Percentiles rank a stretch among this genome's conserved stretches.
phyloP scores from a whole-genome alignment of 2,113 vertebrate species.

The Hepsetus odoe region DNA sequence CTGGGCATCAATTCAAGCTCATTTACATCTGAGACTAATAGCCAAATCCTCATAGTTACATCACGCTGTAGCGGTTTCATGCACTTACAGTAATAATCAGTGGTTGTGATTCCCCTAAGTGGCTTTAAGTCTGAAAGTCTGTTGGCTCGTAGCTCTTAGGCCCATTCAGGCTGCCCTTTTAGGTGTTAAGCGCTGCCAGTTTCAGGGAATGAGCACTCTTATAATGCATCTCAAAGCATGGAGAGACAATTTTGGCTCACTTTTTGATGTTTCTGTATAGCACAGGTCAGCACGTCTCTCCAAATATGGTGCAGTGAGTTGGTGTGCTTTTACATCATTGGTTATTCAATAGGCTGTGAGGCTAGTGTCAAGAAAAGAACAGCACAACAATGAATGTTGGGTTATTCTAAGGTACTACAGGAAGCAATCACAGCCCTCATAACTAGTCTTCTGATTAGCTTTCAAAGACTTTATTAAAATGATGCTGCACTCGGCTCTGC shows the following conservation, averaged over 20 bases:
- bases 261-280: slow-evolving; percentile 2
- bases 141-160: slow-evolving; percentile 28
- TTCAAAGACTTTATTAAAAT: neutral
- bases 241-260: neutral
- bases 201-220: slow-evolving; percentile 3
- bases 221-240: slow-evolving; percentile 21
- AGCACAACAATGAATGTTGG: neutral
- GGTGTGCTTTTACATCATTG: slow-evolving; percentile 12
- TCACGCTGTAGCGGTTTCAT: slow-evolving; percentile 26
- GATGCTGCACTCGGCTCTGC: neutral
- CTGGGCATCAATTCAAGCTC: slow-evolving; percentile 34
- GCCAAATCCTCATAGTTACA: slow-evolving; percentile 27
- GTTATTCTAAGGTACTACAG: neutral
- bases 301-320: slow-evolving; percentile 7
- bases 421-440: neutral
- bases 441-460: slow-evolving; percentile 5
- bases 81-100: slow-evolving; percentile 38
- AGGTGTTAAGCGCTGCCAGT: slow-evolving; percentile 3
- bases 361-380: neutral
- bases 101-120: slow-evolving; percentile 2
- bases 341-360: slow-evolving; percentile 14
- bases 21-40: slow-evolving; percentile 21
- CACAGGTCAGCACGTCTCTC: slow-evolving; percentile 14
- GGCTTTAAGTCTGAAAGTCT: slow-evolving; percentile 13
- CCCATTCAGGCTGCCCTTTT: slow-evolving; percentile 39